Evolutionary conservation across 2,888 invertebrate genomes (phyloP).

Genomic region (Ophioninae sp.): DNA sequence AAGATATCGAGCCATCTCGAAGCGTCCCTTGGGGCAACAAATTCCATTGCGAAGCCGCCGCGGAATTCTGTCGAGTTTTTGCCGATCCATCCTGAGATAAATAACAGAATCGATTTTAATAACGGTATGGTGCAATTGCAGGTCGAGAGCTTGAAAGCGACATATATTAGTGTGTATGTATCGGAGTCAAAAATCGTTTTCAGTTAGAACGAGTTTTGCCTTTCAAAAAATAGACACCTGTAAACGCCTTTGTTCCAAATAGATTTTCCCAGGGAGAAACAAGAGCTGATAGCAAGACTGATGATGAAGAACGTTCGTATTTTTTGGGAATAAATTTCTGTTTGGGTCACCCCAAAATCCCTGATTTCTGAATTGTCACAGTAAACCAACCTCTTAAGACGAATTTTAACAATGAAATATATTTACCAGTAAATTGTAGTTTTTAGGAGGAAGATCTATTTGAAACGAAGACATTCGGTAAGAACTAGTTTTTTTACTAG

Average conservation of each 20-base stretch:
- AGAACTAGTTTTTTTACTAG: too few relatives aligned
- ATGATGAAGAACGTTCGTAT: too few relatives aligned
- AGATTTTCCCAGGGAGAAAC: too few relatives aligned
- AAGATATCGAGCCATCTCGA: conserved; percentile 35
- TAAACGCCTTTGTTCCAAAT: too few relatives aligned
- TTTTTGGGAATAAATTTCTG: too few relatives aligned
- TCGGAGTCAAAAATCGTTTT: background rate
- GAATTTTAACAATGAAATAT: background rate
- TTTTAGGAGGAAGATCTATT: too few relatives aligned
- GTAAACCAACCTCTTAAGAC: background rate
- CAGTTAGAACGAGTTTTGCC: too few relatives aligned
- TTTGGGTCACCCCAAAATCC: too few relatives aligned
- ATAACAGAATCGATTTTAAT: conserved; percentile 41
- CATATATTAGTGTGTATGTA: conserved; percentile 9
- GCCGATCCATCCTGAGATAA: conserved; percentile 41
- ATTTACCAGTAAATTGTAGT: background rate
- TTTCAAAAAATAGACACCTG: too few relatives aligned
- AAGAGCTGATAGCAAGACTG: too few relatives aligned
- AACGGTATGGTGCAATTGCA: background rate
- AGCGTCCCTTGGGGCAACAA: conserved; percentile 37
- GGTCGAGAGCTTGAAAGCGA: conserved; percentile 6
- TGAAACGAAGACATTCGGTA: too few relatives aligned
- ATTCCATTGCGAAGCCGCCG: conserved; percentile 43
- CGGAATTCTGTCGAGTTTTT: conserved; percentile 37
- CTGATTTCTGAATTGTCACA: too few relatives aligned